phyloP scores from a whole-genome alignment of 2,888 invertebrate species.

The Leucophenga maculata region DNA sequence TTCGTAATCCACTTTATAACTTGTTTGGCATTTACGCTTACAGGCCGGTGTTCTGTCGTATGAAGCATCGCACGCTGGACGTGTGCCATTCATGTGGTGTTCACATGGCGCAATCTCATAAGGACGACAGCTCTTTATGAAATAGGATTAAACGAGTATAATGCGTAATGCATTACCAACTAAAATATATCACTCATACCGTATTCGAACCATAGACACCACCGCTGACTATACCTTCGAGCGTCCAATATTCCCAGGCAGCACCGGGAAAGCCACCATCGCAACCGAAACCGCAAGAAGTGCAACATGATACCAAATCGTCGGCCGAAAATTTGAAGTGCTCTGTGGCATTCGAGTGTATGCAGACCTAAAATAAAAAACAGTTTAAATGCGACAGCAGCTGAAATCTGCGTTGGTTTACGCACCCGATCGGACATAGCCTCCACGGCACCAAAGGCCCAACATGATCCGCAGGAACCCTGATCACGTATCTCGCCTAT shows the following conservation, averaged over 20 bases:
- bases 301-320: conserved; percentile 87
- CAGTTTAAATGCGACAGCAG: conserved; percentile 18
- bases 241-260: conserved; percentile 92
- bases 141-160: background rate
- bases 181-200: conserved; percentile 58
- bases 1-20: conserved; percentile 80
- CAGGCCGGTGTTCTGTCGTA: conserved; percentile 86
- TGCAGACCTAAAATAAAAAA: conserved; percentile 75
- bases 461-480: conserved; percentile 93
- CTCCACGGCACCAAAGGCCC: conserved; percentile 94
- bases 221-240: conserved; percentile 89
- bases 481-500: conserved; percentile 88
- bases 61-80: conserved; percentile 80
- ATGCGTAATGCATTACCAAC: background rate
- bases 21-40: conserved; percentile 77
- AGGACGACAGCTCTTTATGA: conserved; percentile 83
- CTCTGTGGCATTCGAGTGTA: conserved; percentile 80
- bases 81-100: conserved; percentile 88
- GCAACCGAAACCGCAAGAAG: conserved; percentile 85
- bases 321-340: conserved; percentile 88
- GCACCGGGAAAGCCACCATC: conserved; percentile 84
- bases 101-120: conserved; percentile 91
- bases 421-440: conserved; percentile 88
- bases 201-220: conserved; percentile 83
- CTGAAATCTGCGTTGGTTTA: conserved; percentile 11